Evolutionary conservation across 2,888 invertebrate species (phyloP).

Genomic region (Hemithea aestivaria): DNA sequence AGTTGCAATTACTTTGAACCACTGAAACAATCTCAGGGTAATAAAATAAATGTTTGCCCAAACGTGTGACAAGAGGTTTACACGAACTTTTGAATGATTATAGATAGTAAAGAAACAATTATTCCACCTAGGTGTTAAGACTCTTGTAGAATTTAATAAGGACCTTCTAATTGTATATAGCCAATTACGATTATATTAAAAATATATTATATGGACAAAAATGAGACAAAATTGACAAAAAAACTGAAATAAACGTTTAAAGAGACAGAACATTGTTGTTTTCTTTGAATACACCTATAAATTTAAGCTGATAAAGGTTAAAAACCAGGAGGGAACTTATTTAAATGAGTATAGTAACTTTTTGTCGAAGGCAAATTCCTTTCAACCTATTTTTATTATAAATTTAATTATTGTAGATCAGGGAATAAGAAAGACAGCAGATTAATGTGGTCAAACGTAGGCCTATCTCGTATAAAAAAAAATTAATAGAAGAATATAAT

Average conservation of each 20-base stretch:
- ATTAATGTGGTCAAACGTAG: too few species aligned
- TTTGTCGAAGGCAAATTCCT: too few species aligned
- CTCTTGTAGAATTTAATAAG: conserved; percentile 66
- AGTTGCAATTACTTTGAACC: conserved; percentile 28
- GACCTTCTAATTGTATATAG: conserved; percentile 72
- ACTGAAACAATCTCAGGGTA: conserved; percentile 27
- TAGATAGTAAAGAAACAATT: conserved; percentile 49
- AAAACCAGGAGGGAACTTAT: too few species aligned
- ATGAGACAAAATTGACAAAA: conserved; percentile 60
- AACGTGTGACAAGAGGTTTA: not conserved
- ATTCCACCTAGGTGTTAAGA: conserved; percentile 74
- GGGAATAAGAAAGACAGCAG: too few species aligned
- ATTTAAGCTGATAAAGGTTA: too few species aligned
- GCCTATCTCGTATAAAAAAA: too few species aligned
- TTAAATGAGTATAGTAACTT: too few species aligned
- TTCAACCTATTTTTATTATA: too few species aligned
- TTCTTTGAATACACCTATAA: conserved; percentile 31
- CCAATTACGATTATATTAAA: conserved; percentile 64
- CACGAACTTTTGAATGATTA: conserved; percentile 21
- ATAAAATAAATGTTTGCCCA: conserved; percentile 19
- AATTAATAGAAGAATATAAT: too few species aligned
- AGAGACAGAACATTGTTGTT: conserved; percentile 33
- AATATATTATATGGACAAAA: conserved; percentile 64
- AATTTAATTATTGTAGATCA: too few species aligned
- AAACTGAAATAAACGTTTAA: conserved; percentile 17